These are phyloP conservation scores for Nomada lathburiana DNA, from an alignment of 2,888 invertebrate genomes.

Conservation along the genomic window DNA sequence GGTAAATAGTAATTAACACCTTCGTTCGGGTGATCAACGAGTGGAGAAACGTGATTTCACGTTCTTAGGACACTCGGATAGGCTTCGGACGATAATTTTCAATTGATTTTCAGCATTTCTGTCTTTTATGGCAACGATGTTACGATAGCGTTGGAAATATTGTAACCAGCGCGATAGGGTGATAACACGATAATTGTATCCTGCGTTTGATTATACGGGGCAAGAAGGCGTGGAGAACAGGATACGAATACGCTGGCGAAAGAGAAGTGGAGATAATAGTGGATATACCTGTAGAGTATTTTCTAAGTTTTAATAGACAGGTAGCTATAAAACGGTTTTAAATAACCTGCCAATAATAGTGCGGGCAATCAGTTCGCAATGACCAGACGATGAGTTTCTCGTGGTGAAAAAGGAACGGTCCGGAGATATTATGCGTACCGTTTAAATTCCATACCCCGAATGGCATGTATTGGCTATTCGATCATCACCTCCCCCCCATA, in stretches of 20 bases:
- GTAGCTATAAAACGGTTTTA: not conserved
- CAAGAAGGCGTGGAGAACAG: constrained; percentile 21
- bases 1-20: constrained; percentile 73
- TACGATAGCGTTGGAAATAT: not conserved
- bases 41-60: constrained; percentile 1
- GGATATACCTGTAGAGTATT: not conserved
- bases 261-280: constrained; percentile 8
- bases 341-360: not conserved
- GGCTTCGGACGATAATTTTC: too few species aligned
- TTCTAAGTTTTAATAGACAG: constrained; percentile 6
- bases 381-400: not conserved
- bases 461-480: not conserved
- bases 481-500: not conserved
- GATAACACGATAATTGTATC: constrained; percentile 28
- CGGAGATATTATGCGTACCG: constrained; percentile 3
- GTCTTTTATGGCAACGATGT: not conserved
- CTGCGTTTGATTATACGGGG: constrained; percentile 3
- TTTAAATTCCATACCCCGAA: constrained; percentile 22
- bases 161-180: not conserved
- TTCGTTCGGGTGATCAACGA: constrained; percentile 14
- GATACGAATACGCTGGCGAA: constrained; percentile 11
- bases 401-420: not conserved
- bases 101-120: not conserved
- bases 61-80: too few species aligned
- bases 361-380: constrained; percentile 1